Evolutionary conservation across 2,113 vertebrate genomes (phyloP), one percentile per base, ranked within the genome.

Genomic region (Heterotilapia buettikoferi): DNA sequence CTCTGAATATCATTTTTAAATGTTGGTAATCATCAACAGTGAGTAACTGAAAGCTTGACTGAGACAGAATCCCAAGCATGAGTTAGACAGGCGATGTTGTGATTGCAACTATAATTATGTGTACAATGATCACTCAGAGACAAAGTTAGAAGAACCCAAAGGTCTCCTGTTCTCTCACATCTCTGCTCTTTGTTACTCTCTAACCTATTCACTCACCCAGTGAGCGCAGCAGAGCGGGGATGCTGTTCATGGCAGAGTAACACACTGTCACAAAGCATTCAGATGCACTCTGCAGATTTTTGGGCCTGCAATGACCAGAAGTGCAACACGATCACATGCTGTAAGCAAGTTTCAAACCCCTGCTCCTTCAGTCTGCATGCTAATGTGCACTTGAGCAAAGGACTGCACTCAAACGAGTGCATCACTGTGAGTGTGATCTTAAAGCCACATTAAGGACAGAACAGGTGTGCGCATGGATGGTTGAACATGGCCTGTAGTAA

Each of bases 231-330:
- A 66, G 10, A 38, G 61, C 12, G 3, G 38, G 7, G 36, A 40
- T 26, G 38, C 66, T 16, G 66, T 1, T 71, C 12, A 6, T 2
- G 0, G 14, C 40, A 45, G 11, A 73, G 13, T 26, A 45, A 26
- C 21, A 45, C 13, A 6, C 36, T 43, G 5, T 26, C 66, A 43
- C 26, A 33, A 33, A 63, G 29, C n/a, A 56, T 2, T 54, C 11
- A n/a, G 53, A 24, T 54, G 21, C 5, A 6, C 9, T 54, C 52
- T n/a, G 21, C n/a, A 54, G 53, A 54, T 11, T 11, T 40, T 21
- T 21, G 21, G 52, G 8, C 14, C 36, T 71, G 66, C 38, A 43
- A 16, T 4, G n/a, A 71, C 0, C n/a, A 14, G 1, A 71, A 0
- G 7, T 24, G 36, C 36, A 71, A 26, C 66, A 43, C 7, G 1